A percentile compares a stretch with the other conserved stretches of the same genome.
phyloP scores from a whole-genome alignment of 2,888 invertebrate genomes.

The Mythimna lalbum region DNA sequence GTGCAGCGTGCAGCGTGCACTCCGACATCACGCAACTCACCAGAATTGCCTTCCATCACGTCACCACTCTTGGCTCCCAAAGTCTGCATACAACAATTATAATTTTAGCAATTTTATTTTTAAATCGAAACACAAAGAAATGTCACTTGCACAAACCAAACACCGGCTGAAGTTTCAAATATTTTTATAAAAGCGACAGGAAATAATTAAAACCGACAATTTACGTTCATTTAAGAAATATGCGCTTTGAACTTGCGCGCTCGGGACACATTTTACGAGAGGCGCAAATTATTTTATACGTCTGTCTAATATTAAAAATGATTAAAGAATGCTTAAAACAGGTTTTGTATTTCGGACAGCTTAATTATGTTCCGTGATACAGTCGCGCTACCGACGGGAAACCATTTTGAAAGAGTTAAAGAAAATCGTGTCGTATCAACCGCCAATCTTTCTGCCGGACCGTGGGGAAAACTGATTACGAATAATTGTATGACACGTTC shows the following conservation, averaged over 20 bases:
- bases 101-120: slow-evolving; percentile 67
- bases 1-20: slow-evolving; percentile 27
- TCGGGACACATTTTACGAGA: slow-evolving; percentile 60
- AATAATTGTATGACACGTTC: slow-evolving; percentile 25
- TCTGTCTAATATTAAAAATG: slow-evolving; percentile 55
- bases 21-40: slow-evolving; percentile 12
- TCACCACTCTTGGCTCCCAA: slow-evolving; percentile 52
- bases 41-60: slow-evolving; percentile 45
- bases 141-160: slow-evolving; percentile 58
- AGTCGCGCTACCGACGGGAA: slow-evolving; percentile 13
- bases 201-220: slow-evolving; percentile 67
- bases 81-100: slow-evolving; percentile 62
- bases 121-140: slow-evolving; percentile 66
- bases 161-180: slow-evolving; percentile 49
- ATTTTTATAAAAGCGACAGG: slow-evolving; percentile 63
- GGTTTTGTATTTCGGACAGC: slow-evolving; percentile 44
- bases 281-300: slow-evolving; percentile 61
- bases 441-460: slow-evolving; percentile 34
- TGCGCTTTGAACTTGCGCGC: slow-evolving; percentile 64
- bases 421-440: slow-evolving; percentile 47
- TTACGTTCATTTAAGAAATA: slow-evolving; percentile 63
- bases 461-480: slow-evolving; percentile 27
- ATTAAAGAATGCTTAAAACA: slow-evolving; percentile 55
- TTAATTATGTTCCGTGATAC: slow-evolving; percentile 22
- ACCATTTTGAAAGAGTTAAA: slow-evolving; percentile 26